Evolutionary conservation across 2,797 vertebrate species (phyloP).

Genomic region (Silurus lanzhouensis): DNA sequence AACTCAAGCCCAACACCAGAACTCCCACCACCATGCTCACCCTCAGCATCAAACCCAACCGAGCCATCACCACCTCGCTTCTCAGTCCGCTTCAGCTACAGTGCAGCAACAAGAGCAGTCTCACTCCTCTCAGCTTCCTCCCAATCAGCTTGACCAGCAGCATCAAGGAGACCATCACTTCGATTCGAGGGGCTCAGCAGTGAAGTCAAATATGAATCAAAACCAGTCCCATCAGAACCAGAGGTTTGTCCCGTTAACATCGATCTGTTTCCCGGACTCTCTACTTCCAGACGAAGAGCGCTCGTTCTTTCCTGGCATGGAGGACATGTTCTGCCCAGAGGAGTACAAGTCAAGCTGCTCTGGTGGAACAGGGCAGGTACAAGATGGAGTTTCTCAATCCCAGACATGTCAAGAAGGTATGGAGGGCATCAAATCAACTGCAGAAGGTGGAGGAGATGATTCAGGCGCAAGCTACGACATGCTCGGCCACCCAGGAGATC

Average conservation of each 20-base stretch:
- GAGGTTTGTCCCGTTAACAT: constrained; percentile 89
- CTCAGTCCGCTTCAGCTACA: constrained; percentile 64
- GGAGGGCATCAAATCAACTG: constrained; percentile 70
- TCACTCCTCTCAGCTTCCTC: constrained; percentile 69
- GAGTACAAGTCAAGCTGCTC: constrained; percentile 84
- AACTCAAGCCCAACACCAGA: constrained; percentile 52
- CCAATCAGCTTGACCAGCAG: constrained; percentile 76
- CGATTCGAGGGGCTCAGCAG: constrained; percentile 72
- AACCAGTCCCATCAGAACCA: constrained; percentile 79
- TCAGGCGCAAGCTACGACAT: constrained; percentile 77
- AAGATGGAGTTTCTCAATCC: constrained; percentile 75
- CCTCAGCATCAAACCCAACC: constrained; percentile 69
- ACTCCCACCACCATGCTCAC: constrained; percentile 57
- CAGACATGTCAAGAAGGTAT: constrained; percentile 76
- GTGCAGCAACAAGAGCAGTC: constrained; percentile 72
- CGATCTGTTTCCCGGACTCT: constrained; percentile 94
- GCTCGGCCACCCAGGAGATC: constrained; percentile 78
- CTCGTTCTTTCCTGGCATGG: constrained; percentile 94
- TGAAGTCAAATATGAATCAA: constrained; percentile 70
- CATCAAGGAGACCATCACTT: constrained; percentile 85
- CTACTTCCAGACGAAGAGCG: constrained; percentile 92
- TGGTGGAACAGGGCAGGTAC: constrained; percentile 77
- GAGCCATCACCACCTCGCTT: constrained; percentile 72
- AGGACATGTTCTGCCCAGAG: constrained; percentile 93
- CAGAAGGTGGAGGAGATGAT: constrained; percentile 64